These are phyloP conservation scores for Pelodiscus sinensis DNA, from an alignment of 2,113 vertebrate genomes.

Conservation along the genomic window DNA sequence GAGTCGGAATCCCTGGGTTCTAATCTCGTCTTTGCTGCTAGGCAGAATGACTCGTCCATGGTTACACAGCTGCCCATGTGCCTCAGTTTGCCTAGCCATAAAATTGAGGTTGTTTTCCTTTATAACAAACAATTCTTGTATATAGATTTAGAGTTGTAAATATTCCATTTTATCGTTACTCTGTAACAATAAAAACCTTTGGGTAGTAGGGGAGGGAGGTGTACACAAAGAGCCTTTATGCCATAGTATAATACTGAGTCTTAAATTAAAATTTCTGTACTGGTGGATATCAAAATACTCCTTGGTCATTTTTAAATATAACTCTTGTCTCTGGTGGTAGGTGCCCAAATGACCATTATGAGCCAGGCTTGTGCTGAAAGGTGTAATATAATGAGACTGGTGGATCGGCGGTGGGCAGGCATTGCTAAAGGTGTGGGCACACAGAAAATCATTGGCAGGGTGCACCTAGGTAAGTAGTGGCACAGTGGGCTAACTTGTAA, in stretches of 20 bases:
- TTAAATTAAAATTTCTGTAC: neutral
- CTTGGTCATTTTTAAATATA: neutral
- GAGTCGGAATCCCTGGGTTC: neutral
- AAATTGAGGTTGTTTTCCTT: neutral
- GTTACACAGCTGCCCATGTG: rapidly evolving
- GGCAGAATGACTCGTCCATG: too few species aligned
- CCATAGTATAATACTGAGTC: neutral
- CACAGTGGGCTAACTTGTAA: neutral
- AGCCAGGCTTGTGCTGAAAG: slow-evolving; percentile 97
- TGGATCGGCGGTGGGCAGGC: slow-evolving; percentile 96
- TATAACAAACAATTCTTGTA: neutral
- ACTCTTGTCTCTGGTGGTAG: slow-evolving; percentile 71
- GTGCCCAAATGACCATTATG: slow-evolving; percentile 99
- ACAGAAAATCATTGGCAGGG: slow-evolving; percentile 97
- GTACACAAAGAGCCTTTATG: neutral
- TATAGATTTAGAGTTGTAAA: neutral
- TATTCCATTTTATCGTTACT: neutral
- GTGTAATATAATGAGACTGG: slow-evolving; percentile 98
- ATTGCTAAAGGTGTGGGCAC: slow-evolving; percentile 98
- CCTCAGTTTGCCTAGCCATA: neutral
- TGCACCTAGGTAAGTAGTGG: slow-evolving; percentile 89
- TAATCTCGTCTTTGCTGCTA: neutral
- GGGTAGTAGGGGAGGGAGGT: neutral
- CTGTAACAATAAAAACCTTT: rapidly evolving
- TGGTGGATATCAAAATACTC: neutral